These are phyloP conservation scores for Lethocerus indicus DNA, from an alignment of 1,140 invertebrate genomes.

Conservation along the genomic window DNA sequence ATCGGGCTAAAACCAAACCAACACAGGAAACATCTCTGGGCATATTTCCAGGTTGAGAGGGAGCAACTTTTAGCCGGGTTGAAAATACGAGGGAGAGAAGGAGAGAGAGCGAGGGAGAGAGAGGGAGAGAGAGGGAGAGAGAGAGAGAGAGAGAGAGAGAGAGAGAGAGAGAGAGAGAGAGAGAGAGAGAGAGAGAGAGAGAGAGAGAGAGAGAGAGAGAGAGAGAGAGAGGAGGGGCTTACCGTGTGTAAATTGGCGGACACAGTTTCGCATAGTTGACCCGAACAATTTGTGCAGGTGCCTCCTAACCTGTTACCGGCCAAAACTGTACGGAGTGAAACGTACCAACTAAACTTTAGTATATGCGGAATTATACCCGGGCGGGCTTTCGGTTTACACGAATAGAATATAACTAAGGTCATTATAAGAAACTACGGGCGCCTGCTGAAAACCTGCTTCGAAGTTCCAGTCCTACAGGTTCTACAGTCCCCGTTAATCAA, in stretches of 20 bases:
- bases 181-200: conserved; percentile 4
- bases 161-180: conserved; percentile 4
- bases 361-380: background rate
- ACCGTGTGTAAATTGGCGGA: background rate
- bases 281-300: background rate
- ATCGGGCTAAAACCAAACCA: too few relatives aligned
- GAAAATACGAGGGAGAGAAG: background rate
- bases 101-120: conserved; percentile 1
- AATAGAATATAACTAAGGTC: background rate
- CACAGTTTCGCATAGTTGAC: background rate
- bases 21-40: too few relatives aligned
- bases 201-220: conserved; percentile 1
- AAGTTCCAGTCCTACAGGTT: too few relatives aligned
- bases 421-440: too few relatives aligned
- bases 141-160: conserved; percentile 5
- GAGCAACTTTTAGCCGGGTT: too few relatives aligned
- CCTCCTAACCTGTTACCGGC: background rate
- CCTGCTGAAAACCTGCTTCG: too few relatives aligned
- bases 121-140: background rate
- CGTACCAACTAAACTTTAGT: background rate
- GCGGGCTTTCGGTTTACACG: background rate
- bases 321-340: background rate
- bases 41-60: too few relatives aligned
- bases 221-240: background rate
- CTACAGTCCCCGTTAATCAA: too few relatives aligned